phyloP scores from a whole-genome alignment of 2,888 invertebrate genomes.

The Achlya flavicornis region DNA sequence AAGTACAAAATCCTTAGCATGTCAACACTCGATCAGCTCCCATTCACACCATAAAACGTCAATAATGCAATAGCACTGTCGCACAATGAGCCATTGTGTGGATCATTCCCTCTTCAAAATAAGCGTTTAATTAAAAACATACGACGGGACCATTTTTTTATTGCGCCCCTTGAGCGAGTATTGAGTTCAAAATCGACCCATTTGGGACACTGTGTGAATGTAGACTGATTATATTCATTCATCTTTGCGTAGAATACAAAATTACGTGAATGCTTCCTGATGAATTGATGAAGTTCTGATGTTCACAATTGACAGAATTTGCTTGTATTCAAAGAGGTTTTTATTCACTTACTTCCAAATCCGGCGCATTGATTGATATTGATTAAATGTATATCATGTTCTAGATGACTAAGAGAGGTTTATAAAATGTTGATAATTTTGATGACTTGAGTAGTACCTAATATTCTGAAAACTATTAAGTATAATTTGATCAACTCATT shows the following conservation, averaged over 20 bases:
- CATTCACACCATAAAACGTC: slow-evolving; percentile 48
- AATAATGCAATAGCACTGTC: slow-evolving; percentile 53
- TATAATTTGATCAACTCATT: too few relatives aligned
- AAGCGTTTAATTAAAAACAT: slow-evolving; percentile 63
- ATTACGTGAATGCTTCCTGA: slow-evolving; percentile 51
- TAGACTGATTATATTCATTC: slow-evolving; percentile 57
- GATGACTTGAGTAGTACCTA: too few relatives aligned
- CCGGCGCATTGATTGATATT: slow-evolving; percentile 1
- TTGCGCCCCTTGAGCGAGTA: slow-evolving; percentile 38
- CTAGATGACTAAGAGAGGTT: background rate
- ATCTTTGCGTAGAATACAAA: slow-evolving; percentile 39
- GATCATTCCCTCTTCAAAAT: slow-evolving; percentile 55
- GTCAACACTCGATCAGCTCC: slow-evolving; percentile 28
- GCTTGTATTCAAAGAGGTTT: slow-evolving; percentile 24
- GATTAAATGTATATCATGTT: slow-evolving; percentile 12
- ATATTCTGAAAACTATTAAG: too few relatives aligned
- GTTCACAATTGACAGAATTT: slow-evolving; percentile 34
- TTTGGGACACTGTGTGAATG: slow-evolving; percentile 43
- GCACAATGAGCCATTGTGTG: slow-evolving; percentile 61
- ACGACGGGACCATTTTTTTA: slow-evolving; percentile 43
- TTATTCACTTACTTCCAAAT: slow-evolving; percentile 17
- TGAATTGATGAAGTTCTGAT: slow-evolving; percentile 46
- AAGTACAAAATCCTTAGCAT: slow-evolving; percentile 19
- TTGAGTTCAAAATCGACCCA: slow-evolving; percentile 32
- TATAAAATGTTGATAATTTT: background rate